Percentiles rank a stretch among this genome's conserved stretches.
Evolutionary conservation across 2,888 invertebrate species (phyloP).

Genomic region (Halictus ligatus): DNA sequence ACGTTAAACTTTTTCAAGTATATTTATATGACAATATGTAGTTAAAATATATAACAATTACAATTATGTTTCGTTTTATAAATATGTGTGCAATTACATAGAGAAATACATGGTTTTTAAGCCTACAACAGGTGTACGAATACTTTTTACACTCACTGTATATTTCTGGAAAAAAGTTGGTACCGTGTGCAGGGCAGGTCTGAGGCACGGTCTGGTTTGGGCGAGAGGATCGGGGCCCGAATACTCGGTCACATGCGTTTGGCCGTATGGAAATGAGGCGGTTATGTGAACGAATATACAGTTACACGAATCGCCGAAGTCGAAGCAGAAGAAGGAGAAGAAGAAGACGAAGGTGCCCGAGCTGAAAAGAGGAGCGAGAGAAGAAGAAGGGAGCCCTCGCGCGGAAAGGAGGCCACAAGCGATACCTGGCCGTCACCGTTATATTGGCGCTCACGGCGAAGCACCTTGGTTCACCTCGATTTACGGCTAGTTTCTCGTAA

Average conservation of each 20-base stretch:
- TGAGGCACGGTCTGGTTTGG: neutral
- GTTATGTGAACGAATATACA: slow-evolving; percentile 60
- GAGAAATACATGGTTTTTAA: too few relatives aligned
- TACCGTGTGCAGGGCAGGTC: too few relatives aligned
- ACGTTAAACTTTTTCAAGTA: too few relatives aligned
- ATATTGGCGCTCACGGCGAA: slow-evolving; percentile 80
- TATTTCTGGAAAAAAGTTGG: neutral
- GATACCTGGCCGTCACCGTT: slow-evolving; percentile 81
- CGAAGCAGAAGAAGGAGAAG: slow-evolving; percentile 24
- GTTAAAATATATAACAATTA: too few relatives aligned
- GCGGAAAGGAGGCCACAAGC: slow-evolving; percentile 80
- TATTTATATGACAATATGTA: too few relatives aligned
- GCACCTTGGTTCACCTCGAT: slow-evolving; percentile 76
- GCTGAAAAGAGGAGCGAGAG: slow-evolving; percentile 21
- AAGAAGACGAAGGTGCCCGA: slow-evolving; percentile 15
- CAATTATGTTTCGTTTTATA: too few relatives aligned
- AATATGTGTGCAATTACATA: too few relatives aligned
- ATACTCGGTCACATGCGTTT: slow-evolving; percentile 16
- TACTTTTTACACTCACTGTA: too few relatives aligned
- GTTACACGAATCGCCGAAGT: slow-evolving; percentile 56
- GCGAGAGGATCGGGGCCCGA: slow-evolving; percentile 11
- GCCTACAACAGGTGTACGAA: too few relatives aligned
- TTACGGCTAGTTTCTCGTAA: slow-evolving; percentile 71
- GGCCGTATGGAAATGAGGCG: slow-evolving; percentile 44
- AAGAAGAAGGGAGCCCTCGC: slow-evolving; percentile 56